phyloP scores from a whole-genome alignment of 2,797 vertebrate genomes.

The Apogon talboti region DNA sequence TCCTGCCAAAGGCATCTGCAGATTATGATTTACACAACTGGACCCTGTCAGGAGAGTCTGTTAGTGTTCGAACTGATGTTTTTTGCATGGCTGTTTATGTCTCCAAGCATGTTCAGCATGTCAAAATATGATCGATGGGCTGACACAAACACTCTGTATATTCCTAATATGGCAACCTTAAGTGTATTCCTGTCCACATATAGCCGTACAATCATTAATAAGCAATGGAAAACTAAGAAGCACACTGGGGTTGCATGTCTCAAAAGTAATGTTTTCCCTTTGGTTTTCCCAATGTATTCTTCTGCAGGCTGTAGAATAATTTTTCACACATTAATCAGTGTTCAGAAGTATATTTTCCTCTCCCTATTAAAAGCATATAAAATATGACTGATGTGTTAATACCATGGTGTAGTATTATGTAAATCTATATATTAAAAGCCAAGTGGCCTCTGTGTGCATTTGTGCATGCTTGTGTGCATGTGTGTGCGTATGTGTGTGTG shows the following conservation, averaged over 20 bases:
- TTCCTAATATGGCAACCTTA: background rate
- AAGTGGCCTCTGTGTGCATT: no score
- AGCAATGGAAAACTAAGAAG: background rate
- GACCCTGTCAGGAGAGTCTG: conserved; percentile 14
- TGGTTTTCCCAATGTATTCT: conserved; percentile 6
- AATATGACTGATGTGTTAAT: conserved; percentile 13
- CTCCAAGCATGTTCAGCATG: conserved; percentile 9
- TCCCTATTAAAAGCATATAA: conserved; percentile 23
- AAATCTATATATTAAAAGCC: no score
- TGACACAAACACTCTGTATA: conserved; percentile 10
- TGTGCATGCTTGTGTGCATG: no score
- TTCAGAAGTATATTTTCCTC: conserved; percentile 2
- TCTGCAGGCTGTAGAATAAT: conserved; percentile 7
- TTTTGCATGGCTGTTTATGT: conserved; percentile 6
- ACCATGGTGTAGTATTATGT: conserved; percentile 1
- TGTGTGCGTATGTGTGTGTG: no score
- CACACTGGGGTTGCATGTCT: conserved; percentile 13
- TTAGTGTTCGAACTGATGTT: background rate
- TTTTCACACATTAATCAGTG: conserved; percentile 36
- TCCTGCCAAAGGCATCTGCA: conserved; percentile 25
- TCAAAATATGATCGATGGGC: conserved; percentile 1
- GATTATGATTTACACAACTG: conserved; percentile 32
- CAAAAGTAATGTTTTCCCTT: background rate
- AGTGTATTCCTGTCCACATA: background rate
- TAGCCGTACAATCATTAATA: background rate